A percentile compares a stretch with the other conserved stretches of the same genome.
phyloP scores from a whole-genome alignment of 2,888 invertebrate species.

The Choreutis nemorana region DNA sequence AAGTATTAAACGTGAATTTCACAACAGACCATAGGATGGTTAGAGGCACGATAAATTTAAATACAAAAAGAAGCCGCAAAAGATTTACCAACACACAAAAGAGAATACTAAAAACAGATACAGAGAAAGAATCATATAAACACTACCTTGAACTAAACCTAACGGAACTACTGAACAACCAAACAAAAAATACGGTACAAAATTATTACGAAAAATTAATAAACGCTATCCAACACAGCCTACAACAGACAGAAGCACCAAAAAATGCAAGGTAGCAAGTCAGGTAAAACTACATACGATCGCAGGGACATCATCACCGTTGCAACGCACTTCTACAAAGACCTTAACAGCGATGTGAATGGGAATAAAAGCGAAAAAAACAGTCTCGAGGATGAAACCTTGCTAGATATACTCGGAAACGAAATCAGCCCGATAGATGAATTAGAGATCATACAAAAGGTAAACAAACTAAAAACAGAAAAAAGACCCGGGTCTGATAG shows the following conservation, averaged over 20 bases:
- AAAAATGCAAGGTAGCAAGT: too few relatives aligned
- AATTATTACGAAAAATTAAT: not conserved
- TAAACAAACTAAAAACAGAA: not conserved
- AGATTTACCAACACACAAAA: not conserved
- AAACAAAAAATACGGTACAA: not conserved
- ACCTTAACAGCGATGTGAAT: not conserved
- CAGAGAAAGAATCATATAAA: not conserved
- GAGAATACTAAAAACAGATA: not conserved
- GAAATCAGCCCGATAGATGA: not conserved
- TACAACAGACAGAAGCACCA: not conserved
- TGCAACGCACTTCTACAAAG: not conserved
- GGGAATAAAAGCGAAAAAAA: not conserved
- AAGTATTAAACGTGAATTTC: conserved; percentile 3
- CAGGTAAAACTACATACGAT: not conserved
- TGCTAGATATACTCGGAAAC: not conserved
- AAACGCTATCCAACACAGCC: not conserved
- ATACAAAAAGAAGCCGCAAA: not conserved
- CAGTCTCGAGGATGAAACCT: not conserved
- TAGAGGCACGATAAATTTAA: not conserved
- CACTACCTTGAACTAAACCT: not conserved
- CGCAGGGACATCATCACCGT: not conserved
- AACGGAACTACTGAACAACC: not conserved
- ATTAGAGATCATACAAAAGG: not conserved
- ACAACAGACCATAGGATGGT: conserved; percentile 3
- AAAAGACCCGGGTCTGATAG: not conserved